Percentiles rank a stretch among this genome's conserved stretches.
Conservation (phyloP, 2,113 vertebrate species). For the Vidua macroura region DNA sequence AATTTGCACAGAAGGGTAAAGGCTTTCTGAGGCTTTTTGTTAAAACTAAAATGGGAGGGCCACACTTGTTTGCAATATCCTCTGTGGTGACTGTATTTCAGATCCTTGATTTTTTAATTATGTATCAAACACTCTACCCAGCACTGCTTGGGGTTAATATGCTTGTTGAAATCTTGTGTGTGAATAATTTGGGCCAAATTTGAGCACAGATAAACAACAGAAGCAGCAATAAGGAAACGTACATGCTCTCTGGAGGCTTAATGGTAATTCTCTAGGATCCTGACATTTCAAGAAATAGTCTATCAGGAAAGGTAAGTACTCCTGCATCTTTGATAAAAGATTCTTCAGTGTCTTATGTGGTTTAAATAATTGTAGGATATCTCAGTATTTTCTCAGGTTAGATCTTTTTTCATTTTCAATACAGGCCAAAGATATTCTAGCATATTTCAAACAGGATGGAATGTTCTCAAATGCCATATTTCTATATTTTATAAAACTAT, state of each 20-base stretch:
- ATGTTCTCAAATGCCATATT: background rate
- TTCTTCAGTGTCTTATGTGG: background rate
- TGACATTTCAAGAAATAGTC: background rate
- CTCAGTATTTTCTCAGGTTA: background rate
- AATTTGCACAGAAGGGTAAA: constrained; percentile 26
- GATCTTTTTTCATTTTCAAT: background rate
- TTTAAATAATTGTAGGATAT: background rate
- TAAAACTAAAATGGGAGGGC: constrained; percentile 8
- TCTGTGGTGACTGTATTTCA: background rate
- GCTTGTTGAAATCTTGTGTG: background rate
- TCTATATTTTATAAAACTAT: background rate
- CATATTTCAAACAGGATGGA: background rate
- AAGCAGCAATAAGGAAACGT: background rate
- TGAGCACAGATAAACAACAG: background rate
- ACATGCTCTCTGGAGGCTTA: background rate
- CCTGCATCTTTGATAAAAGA: background rate
- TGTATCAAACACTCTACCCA: background rate
- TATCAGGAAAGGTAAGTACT: background rate
- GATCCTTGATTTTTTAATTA: background rate
- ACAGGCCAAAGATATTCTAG: background rate
- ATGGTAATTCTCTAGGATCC: constrained; percentile 10
- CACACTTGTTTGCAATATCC: background rate
- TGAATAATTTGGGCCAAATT: background rate
- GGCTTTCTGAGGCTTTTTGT: constrained; percentile 17
- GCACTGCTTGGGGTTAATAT: background rate